Conservation (phyloP, 2,888 invertebrate genomes). For the Atrina japonica region DNA sequence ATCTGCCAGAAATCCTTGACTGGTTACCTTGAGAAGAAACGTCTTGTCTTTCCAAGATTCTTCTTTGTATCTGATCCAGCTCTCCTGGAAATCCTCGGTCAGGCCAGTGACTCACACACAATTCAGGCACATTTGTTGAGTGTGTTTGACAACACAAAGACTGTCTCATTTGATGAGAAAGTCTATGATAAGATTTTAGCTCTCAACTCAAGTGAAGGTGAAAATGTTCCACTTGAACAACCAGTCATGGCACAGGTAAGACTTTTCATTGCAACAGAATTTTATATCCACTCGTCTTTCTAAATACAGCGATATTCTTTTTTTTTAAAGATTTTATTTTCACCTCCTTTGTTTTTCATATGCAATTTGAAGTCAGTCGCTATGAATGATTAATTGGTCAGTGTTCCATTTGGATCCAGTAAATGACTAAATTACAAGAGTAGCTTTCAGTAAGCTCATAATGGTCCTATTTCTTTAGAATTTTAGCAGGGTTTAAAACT, state of each 20-base stretch:
- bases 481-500: too few relatives aligned
- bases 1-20: conserved; percentile 98
- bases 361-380: too few relatives aligned
- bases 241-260: conserved; percentile 85
- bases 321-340: not conserved
- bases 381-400: too few relatives aligned
- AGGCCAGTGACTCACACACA: conserved; percentile 81
- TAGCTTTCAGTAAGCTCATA: too few relatives aligned
- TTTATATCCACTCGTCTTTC: too few relatives aligned
- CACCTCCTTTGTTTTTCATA: too few relatives aligned
- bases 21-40: conserved; percentile 84
- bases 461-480: too few relatives aligned
- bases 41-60: conserved; percentile 80
- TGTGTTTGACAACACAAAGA: conserved; percentile 96
- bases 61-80: conserved; percentile 82
- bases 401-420: too few relatives aligned
- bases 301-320: too few relatives aligned
- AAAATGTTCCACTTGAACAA: conserved; percentile 89
- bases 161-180: conserved; percentile 95
- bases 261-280: too few relatives aligned
- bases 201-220: conserved; percentile 95
- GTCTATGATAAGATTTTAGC: conserved; percentile 98
- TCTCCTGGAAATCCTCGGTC: conserved; percentile 81
- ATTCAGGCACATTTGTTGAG: conserved; percentile 89
- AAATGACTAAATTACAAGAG: too few relatives aligned